A percentile compares a stretch with the other conserved stretches of the same genome.
phyloP scores from a whole-genome alignment of 2,888 invertebrate genomes.

The Seladonia tumulorum region DNA sequence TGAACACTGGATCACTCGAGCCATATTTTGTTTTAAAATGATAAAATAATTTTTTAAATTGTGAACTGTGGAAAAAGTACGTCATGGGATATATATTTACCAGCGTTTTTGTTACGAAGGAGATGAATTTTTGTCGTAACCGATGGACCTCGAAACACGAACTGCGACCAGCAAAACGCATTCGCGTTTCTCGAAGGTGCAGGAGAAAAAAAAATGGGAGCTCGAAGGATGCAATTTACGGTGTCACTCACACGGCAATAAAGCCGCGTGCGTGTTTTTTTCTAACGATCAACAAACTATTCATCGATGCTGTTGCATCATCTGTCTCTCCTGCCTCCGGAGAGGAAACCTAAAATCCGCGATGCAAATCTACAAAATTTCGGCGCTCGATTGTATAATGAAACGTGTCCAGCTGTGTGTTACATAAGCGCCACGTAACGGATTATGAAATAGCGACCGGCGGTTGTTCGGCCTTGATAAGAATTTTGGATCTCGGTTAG shows the following conservation, averaged over 20 bases:
- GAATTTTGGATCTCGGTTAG: slow-evolving; percentile 4
- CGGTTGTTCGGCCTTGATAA: slow-evolving; percentile 13
- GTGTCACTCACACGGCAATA: slow-evolving; percentile 13
- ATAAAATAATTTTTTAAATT: not conserved
- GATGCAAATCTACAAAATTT: slow-evolving; percentile 25
- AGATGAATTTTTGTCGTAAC: not conserved
- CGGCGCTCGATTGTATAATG: slow-evolving; percentile 12
- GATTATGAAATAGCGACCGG: slow-evolving; percentile 27
- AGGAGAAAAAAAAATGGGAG: not conserved
- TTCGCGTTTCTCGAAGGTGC: not conserved
- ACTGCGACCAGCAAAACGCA: slow-evolving; percentile 29
- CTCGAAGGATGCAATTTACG: slow-evolving; percentile 21
- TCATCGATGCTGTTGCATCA: not conserved
- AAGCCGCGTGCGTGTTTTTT: not conserved
- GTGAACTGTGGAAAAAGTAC: not conserved
- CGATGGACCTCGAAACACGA: not conserved
- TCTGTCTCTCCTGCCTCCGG: not conserved
- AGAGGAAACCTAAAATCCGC: not conserved
- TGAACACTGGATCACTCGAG: not conserved
- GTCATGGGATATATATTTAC: not conserved
- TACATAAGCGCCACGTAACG: slow-evolving; percentile 36
- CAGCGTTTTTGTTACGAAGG: not conserved
- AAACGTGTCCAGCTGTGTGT: not conserved
- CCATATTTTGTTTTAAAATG: not conserved
- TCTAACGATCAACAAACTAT: not conserved